These are phyloP conservation scores for Hippocampus comes DNA, from an alignment of 2,113 vertebrate genomes.

Conservation along the genomic window DNA sequence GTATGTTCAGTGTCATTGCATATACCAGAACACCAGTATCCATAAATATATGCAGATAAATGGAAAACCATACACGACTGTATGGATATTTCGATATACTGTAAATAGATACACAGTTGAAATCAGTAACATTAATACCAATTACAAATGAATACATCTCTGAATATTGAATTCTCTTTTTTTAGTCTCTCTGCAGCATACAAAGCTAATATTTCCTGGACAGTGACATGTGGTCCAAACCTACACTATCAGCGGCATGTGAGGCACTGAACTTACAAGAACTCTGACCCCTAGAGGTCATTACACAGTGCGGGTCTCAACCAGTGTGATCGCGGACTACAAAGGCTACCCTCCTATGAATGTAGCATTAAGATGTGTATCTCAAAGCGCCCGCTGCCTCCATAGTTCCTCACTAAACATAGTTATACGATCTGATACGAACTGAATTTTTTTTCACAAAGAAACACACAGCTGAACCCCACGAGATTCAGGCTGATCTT, in stretches of 20 bases:
- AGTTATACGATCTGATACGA: constrained; percentile 2
- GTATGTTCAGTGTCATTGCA: background rate
- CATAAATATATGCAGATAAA: background rate
- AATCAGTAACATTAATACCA: background rate
- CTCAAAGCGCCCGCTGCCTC: constrained; percentile 19
- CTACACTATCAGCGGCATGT: constrained; percentile 28
- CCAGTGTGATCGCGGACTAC: background rate
- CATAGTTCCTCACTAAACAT: constrained; percentile 6
- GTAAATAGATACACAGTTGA: background rate
- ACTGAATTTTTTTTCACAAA: background rate
- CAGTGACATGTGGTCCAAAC: constrained; percentile 21
- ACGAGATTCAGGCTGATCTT: constrained; percentile 42
- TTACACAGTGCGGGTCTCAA: constrained; percentile 10
- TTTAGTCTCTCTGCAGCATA: constrained; percentile 5
- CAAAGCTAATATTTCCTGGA: constrained; percentile 3
- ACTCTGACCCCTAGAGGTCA: constrained; percentile 63
- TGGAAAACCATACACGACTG: background rate
- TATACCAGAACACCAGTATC: background rate
- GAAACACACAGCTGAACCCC: constrained; percentile 10
- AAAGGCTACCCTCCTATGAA: constrained; percentile 21
- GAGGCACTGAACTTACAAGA: constrained; percentile 31
- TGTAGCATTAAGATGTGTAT: constrained; percentile 21
- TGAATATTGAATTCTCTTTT: too few species aligned
- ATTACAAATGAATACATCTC: background rate
- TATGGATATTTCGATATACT: background rate